Conservation (phyloP, 2,113 vertebrate genomes). For the Oryzias woworae region DNA sequence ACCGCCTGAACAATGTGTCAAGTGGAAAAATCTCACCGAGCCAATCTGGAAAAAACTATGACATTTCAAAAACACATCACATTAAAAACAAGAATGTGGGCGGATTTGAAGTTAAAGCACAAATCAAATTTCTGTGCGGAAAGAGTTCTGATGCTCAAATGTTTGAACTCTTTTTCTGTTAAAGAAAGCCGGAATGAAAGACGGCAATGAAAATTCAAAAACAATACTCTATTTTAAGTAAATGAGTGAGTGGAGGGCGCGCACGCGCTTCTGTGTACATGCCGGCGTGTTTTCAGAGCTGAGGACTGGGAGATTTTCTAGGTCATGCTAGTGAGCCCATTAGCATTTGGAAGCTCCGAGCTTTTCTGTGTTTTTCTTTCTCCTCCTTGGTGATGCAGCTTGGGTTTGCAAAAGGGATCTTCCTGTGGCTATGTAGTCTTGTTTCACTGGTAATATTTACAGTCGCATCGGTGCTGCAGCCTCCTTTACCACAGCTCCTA, state of each 20-base stretch:
- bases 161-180: not conserved
- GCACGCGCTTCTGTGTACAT: conserved; percentile 6
- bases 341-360: conserved; percentile 52
- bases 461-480: conserved; percentile 54
- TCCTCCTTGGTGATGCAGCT: conserved; percentile 43
- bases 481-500: conserved; percentile 35
- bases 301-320: conserved; percentile 53
- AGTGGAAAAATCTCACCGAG: conserved; percentile 18
- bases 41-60: not conserved
- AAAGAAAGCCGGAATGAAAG: too few species aligned
- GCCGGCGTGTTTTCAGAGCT: conserved; percentile 24
- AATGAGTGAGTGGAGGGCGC: conserved; percentile 37
- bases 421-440: conserved; percentile 60
- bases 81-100: not conserved
- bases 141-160: too few species aligned
- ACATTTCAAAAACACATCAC: not conserved
- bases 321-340: conserved; percentile 66
- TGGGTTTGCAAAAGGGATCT: conserved; percentile 62
- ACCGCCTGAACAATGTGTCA: conserved; percentile 30
- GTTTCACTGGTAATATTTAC: conserved; percentile 72
- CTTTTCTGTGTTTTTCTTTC: not conserved
- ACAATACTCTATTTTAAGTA: conserved; percentile 20
- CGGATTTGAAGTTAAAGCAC: not conserved
- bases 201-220: not conserved
- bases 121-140: too few species aligned